These are phyloP conservation scores for Murina feae DNA, from an alignment of 2,113 vertebrate genomes.

Conservation along the genomic window DNA sequence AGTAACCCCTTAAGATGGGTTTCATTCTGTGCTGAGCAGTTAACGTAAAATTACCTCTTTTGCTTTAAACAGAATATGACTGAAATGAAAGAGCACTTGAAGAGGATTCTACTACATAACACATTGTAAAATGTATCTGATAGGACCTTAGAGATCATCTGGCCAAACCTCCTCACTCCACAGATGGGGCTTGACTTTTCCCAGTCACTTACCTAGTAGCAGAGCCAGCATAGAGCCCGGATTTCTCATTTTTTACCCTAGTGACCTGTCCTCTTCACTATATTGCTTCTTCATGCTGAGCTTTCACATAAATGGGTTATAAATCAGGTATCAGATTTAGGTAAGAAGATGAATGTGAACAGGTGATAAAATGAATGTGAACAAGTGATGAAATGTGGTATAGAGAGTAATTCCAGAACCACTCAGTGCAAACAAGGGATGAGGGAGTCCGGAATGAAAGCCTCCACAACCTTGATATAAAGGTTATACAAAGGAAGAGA, in stretches of 20 bases:
- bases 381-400: constrained; percentile 16
- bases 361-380: constrained; percentile 28
- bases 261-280: not conserved
- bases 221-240: not conserved
- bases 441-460: not conserved
- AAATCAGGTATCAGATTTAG: not conserved
- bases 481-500: constrained; percentile 15
- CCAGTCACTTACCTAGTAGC: not conserved
- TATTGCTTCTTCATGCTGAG: not conserved
- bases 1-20: not conserved
- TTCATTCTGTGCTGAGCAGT: not conserved
- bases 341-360: not conserved
- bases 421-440: not conserved
- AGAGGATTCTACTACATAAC: not conserved
- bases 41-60: not conserved
- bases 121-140: not conserved
- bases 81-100: not conserved
- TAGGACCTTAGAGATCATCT: not conserved
- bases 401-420: not conserved
- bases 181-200: not conserved
- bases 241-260: not conserved
- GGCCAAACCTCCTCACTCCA: not conserved
- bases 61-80: not conserved
- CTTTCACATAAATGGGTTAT: not conserved
- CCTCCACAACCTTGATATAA: constrained; percentile 34